Evolutionary conservation across 2,113 vertebrate genomes (phyloP).

Genomic region (Camelus dromedarius): DNA sequence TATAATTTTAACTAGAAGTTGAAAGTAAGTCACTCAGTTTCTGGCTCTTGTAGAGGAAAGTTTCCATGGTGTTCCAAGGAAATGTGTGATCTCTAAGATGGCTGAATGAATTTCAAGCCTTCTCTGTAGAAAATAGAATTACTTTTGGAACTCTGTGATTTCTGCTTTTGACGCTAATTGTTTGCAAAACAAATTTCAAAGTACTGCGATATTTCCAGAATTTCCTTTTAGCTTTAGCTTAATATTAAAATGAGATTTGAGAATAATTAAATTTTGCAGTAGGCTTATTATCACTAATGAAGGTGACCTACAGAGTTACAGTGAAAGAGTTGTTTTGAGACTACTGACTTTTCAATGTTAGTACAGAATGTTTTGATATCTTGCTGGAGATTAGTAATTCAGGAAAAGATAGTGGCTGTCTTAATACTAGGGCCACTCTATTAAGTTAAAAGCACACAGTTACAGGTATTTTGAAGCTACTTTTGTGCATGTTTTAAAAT

Average conservation of each 20-base stretch:
- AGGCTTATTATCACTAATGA: neutral
- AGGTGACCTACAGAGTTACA: neutral
- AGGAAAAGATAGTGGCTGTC: neutral
- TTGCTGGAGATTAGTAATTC: constrained; percentile 8
- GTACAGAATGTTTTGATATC: neutral
- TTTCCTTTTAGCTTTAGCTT: neutral
- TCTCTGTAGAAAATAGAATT: neutral
- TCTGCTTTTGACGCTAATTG: neutral
- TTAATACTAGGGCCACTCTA: neutral
- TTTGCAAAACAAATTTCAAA: constrained; percentile 7
- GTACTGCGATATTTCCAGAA: neutral
- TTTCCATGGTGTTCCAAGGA: constrained; percentile 50
- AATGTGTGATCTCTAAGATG: constrained; percentile 19
- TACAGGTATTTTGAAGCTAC: constrained; percentile 7
- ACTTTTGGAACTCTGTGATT: neutral
- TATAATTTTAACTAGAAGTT: constrained; percentile 53
- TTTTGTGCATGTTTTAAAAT: constrained; percentile 41
- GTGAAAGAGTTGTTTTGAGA: neutral
- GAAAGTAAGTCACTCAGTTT: constrained; percentile 46
- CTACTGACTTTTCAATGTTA: neutral
- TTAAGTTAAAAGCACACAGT: constrained; percentile 24
- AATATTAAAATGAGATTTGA: constrained; percentile 45
- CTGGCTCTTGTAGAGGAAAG: constrained; percentile 3
- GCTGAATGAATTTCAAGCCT: neutral
- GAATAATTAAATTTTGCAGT: neutral